Conservation (phyloP, 2,888 invertebrate genomes). For the Apodemia duryi region DNA sequence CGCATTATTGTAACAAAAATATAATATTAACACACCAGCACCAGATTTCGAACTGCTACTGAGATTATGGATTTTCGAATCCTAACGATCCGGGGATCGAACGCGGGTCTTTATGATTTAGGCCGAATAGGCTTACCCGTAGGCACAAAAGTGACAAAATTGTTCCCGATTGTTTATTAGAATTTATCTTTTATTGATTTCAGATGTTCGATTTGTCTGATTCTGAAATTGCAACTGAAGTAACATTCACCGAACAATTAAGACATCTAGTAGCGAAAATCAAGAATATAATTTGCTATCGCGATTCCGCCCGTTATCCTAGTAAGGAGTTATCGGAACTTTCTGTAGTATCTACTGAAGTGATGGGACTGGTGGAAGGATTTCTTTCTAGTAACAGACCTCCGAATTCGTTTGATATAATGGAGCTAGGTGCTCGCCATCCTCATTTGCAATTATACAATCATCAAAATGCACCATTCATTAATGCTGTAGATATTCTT, state of each 20-base stretch:
- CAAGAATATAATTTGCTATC: conserved; percentile 68
- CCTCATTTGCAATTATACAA: conserved; percentile 70
- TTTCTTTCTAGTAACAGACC: conserved; percentile 73
- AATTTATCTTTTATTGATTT: conserved; percentile 17
- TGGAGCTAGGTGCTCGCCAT: conserved; percentile 64
- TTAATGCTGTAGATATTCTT: conserved; percentile 70
- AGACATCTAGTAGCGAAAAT: conserved; percentile 72
- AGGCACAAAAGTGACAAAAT: background rate
- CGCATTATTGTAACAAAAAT: no score
- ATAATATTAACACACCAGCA: no score
- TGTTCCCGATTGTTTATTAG: background rate
- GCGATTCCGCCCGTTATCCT: conserved; percentile 62
- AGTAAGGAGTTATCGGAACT: conserved; percentile 77
- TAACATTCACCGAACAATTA: conserved; percentile 84
- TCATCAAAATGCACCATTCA: conserved; percentile 71
- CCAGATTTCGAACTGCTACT: no score
- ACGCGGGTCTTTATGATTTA: no score
- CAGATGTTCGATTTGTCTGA: conserved; percentile 85
- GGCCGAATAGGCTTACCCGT: no score
- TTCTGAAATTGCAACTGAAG: conserved; percentile 81
- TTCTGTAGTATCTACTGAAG: conserved; percentile 80
- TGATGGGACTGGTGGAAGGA: conserved; percentile 81
- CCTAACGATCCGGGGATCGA: no score
- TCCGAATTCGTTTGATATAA: conserved; percentile 70
- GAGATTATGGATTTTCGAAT: no score